Base-by-base conservation (phyloP, 2,113 vertebrate species). In the Gobio gobio region DNA sequence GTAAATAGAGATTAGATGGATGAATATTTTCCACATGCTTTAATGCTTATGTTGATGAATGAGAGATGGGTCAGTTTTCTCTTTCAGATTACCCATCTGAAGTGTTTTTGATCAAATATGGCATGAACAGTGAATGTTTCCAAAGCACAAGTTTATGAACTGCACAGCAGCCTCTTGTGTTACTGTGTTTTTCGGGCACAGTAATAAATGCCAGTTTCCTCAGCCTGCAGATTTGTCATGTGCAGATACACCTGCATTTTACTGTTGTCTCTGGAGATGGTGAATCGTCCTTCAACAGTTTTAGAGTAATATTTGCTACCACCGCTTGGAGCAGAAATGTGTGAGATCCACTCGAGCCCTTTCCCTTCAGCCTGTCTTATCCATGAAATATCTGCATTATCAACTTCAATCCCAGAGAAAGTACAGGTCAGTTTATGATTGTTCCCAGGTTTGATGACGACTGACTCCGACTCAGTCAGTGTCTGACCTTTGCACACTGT, bases 121-220 rank as follows among this genome's bases (percentile, higher is more conserved):
- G 12, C 24, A 63, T 29, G 5, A 6, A 14, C 2, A 29, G 36
- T 82, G 1, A 29, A 47, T 84, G 5, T 56, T 6, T 56, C 54
- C 5, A 56, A 56, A 56, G 18, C 18, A 8, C 54, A 56, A 2
- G 68, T 83, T 86, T 80, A 75, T 86, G 75, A 64, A 45, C 80
- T 45, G 29, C 33, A 56, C 18, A 10, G 12, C 8, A 22, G 59
- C 45, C 24, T 14, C 14, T 49, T 40, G 18, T 79, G 47, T 24
- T 20, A 86, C 63, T 82, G 87, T 89, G 78, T 0, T 22, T 36
- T 0, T 73, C 66, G n/a, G 22, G 85, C 87, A 86, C 87, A 88
- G 81, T 88, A 88, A 83, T 88, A 88, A n/a, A 82, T 78, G 70
- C 77, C 87, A 61, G 85, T 80, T 77, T 88, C 87, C 33, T 84